These are phyloP conservation scores for Lophius americanus DNA, from an alignment of 2,797 vertebrate species.

Conservation along the genomic window DNA sequence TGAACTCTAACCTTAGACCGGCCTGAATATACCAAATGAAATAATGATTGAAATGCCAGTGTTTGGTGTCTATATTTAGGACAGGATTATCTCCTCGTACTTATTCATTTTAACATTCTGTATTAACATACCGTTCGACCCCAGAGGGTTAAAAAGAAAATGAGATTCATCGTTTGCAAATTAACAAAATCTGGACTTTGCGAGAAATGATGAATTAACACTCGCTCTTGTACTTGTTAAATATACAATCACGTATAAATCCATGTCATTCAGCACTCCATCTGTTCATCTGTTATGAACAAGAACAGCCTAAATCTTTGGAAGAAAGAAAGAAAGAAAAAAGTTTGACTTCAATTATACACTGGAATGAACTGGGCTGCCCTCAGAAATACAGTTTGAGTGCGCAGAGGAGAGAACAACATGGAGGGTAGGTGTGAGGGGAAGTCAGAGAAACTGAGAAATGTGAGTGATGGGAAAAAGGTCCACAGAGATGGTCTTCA, in stretches of 20 bases:
- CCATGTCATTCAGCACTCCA: not conserved
- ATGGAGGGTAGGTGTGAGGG: not conserved
- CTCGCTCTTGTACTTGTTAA: not conserved
- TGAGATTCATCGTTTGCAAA: not conserved
- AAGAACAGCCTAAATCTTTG: not conserved
- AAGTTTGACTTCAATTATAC: constrained; percentile 6
- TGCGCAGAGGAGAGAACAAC: not conserved
- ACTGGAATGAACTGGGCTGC: not conserved
- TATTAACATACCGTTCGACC: too few relatives aligned
- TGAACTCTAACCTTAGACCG: too few relatives aligned
- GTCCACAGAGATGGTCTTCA: constrained; percentile 17
- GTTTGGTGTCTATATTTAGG: too few relatives aligned
- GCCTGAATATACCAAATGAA: too few relatives aligned
- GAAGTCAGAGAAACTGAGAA: constrained; percentile 7
- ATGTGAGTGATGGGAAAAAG: not conserved
- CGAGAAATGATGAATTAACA: not conserved
- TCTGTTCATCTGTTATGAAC: not conserved
- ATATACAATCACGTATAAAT: not conserved
- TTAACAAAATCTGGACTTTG: not conserved
- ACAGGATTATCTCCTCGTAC: too few relatives aligned
- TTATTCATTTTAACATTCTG: too few relatives aligned
- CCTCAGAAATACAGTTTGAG: not conserved
- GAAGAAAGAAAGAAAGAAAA: not conserved
- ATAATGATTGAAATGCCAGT: too few relatives aligned
- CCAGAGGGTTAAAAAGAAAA: not conserved